These are phyloP conservation scores for Graptemys geographica DNA, from an alignment of 2,797 vertebrate genomes.

Conservation along the genomic window DNA sequence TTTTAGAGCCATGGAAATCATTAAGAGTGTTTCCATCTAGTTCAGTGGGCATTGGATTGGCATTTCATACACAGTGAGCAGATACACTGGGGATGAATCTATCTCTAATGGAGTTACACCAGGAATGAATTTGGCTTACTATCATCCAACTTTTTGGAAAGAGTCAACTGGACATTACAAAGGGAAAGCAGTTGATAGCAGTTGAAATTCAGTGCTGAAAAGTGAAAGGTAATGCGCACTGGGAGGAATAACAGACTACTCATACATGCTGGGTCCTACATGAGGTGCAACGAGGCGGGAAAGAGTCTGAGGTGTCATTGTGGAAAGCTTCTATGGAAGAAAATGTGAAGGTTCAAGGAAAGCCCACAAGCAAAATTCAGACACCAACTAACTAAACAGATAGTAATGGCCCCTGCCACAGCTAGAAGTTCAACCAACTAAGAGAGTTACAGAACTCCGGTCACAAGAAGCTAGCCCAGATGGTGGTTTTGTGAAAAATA, in stretches of 20 bases:
- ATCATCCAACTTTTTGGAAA: not conserved
- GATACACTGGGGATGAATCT: not conserved
- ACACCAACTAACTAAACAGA: slow-evolving; percentile 38
- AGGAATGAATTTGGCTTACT: not conserved
- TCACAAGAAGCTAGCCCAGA: slow-evolving; percentile 40
- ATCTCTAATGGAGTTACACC: not conserved
- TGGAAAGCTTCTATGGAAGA: slow-evolving; percentile 48
- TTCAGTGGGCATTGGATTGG: not conserved
- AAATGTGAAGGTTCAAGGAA: slow-evolving; percentile 35
- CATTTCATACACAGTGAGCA: not conserved
- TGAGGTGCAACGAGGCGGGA: slow-evolving; percentile 45
- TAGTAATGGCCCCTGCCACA: slow-evolving; percentile 49
- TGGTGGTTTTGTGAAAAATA: slow-evolving; percentile 57
- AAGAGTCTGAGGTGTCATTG: slow-evolving; percentile 36
- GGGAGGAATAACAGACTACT: slow-evolving; percentile 30
- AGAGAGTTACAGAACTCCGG: slow-evolving; percentile 57
- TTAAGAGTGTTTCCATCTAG: not conserved
- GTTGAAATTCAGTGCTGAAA: slow-evolving; percentile 38
- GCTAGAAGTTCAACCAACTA: slow-evolving; percentile 24
- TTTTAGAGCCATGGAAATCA: not conserved
- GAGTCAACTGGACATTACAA: not conserved
- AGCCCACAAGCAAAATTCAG: slow-evolving; percentile 52
- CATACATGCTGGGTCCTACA: not conserved
- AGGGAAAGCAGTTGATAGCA: slow-evolving; percentile 13
- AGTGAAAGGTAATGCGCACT: not conserved